Conservation (phyloP, 64 coral and sea anemone genomes). For the Stichodactyla mertensii region DNA sequence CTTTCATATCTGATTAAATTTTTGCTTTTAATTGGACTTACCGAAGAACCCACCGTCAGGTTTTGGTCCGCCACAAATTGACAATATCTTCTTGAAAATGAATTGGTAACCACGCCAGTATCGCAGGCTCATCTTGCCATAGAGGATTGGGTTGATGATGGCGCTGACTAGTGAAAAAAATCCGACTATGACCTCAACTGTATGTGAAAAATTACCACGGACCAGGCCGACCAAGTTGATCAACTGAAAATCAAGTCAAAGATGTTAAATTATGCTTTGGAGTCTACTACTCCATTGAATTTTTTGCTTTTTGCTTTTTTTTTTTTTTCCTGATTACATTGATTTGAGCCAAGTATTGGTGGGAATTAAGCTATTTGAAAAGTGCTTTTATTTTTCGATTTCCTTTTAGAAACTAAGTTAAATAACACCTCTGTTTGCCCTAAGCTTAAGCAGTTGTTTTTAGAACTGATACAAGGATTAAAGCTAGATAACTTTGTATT, state of each 20-base stretch:
- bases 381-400: too few species aligned
- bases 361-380: too few species aligned
- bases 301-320: too few species aligned
- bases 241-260: slow-evolving; percentile 41
- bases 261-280: not conserved
- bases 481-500: too few species aligned
- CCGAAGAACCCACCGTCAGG: slow-evolving; percentile 66
- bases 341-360: too few species aligned
- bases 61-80: slow-evolving; percentile 36
- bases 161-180: slow-evolving; percentile 75
- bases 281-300: too few species aligned
- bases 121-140: slow-evolving; percentile 78
- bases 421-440: too few species aligned
- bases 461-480: too few species aligned
- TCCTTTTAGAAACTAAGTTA: too few species aligned
- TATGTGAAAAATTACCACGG: slow-evolving; percentile 34
- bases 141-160: slow-evolving; percentile 79
- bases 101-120: slow-evolving; percentile 66
- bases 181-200: slow-evolving; percentile 59
- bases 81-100: slow-evolving; percentile 53
- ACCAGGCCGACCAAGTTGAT: slow-evolving; percentile 69
- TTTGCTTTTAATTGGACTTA: slow-evolving; percentile 25
- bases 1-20: not conserved
- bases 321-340: too few species aligned
- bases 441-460: too few species aligned